These are phyloP conservation scores for Diaphora mendica DNA, from an alignment of 2,888 invertebrate genomes.

Conservation along the genomic window DNA sequence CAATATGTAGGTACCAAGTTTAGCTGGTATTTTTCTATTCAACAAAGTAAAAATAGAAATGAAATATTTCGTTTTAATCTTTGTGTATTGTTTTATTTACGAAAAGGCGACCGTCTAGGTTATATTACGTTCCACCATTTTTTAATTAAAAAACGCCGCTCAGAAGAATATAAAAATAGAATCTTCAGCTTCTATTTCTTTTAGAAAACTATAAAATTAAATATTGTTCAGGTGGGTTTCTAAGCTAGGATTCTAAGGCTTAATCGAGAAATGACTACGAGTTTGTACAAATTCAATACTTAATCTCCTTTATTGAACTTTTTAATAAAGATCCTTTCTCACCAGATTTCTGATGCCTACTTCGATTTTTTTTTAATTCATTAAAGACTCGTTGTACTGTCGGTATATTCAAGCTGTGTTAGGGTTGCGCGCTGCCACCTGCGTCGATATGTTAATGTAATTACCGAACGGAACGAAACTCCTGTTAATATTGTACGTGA, in stretches of 20 bases:
- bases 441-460: constrained; percentile 57
- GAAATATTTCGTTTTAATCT: not conserved
- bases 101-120: not conserved
- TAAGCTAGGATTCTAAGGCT: not conserved
- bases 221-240: not conserved
- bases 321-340: not conserved
- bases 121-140: not conserved
- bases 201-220: not conserved
- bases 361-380: constrained; percentile 7
- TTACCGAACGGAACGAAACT: constrained; percentile 35
- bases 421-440: constrained; percentile 29
- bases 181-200: not conserved
- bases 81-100: not conserved
- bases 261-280: not conserved
- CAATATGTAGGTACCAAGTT: not conserved
- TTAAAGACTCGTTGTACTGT: constrained; percentile 8
- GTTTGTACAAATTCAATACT: not conserved
- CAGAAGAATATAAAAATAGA: not conserved
- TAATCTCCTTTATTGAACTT: not conserved
- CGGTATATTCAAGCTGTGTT: constrained; percentile 9
- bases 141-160: not conserved
- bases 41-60: not conserved
- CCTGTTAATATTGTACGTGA: constrained; percentile 23
- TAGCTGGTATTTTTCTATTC: not conserved
- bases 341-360: not conserved